Evolutionary conservation across 2,888 invertebrate species (phyloP).

Genomic region (Plebejus anna): DNA sequence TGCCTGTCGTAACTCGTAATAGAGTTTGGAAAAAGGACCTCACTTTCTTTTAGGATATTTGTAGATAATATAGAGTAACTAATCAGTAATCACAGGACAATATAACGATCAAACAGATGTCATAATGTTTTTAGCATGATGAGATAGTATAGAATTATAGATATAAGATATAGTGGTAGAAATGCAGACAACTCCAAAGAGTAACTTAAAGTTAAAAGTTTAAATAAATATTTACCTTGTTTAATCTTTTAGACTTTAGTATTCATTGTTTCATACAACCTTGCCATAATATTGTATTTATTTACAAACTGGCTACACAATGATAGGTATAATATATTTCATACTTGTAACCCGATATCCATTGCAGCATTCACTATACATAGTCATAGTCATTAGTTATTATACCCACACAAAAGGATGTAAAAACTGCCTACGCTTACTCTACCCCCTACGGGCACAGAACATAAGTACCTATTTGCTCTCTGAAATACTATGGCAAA

Average conservation of each 20-base stretch:
- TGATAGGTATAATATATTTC: neutral
- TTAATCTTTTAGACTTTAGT: neutral
- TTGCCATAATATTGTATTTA: neutral
- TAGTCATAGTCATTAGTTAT: neutral
- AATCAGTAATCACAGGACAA: neutral
- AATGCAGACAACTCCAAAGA: no score
- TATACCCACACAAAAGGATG: slow-evolving; percentile 6
- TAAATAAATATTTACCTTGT: no score
- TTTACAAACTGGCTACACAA: neutral
- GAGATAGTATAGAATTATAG: no score
- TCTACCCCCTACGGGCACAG: slow-evolving; percentile 1
- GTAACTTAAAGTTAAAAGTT: no score
- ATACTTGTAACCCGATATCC: neutral
- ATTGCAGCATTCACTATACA: neutral
- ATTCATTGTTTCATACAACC: no score
- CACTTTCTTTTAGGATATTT: neutral
- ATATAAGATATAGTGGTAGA: no score
- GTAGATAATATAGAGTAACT: neutral
- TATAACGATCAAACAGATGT: no score
- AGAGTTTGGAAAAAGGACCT: neutral
- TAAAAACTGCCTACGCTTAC: slow-evolving; percentile 13
- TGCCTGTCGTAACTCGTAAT: neutral
- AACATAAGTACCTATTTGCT: neutral
- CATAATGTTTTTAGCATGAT: no score
- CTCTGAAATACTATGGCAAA: neutral